phyloP scores from a whole-genome alignment of 2,888 invertebrate genomes.

The Adelognathus sp. region DNA sequence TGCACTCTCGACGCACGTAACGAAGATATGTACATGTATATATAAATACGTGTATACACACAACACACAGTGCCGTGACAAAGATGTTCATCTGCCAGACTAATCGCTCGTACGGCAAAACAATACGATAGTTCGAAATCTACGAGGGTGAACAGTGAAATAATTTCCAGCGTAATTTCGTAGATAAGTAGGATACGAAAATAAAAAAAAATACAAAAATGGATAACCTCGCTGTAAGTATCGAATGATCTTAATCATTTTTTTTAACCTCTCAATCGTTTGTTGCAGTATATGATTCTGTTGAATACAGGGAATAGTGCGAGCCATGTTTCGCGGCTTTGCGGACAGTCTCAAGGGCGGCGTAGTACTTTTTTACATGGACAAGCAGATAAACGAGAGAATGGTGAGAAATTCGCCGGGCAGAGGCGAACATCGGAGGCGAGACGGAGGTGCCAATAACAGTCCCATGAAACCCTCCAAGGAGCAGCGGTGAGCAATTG shows the following conservation, averaged over 20 bases:
- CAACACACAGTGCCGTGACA: slow-evolving; percentile 20
- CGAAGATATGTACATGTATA: not conserved
- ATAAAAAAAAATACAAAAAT: slow-evolving; percentile 38
- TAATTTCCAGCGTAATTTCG: not conserved
- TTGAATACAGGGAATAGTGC: slow-evolving; percentile 84
- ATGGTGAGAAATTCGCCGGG: slow-evolving; percentile 83
- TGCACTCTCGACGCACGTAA: slow-evolving; percentile 27
- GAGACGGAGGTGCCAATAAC: slow-evolving; percentile 81
- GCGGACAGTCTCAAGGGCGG: slow-evolving; percentile 91
- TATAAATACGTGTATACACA: slow-evolving; percentile 1
- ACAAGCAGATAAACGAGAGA: slow-evolving; percentile 89
- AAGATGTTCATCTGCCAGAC: slow-evolving; percentile 43
- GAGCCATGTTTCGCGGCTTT: slow-evolving; percentile 87
- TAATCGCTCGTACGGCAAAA: slow-evolving; percentile 13
- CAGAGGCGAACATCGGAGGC: slow-evolving; percentile 81
- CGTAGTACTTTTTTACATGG: slow-evolving; percentile 89
- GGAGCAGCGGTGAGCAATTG: slow-evolving; percentile 82
- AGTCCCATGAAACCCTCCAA: slow-evolving; percentile 79
- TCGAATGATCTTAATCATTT: not conserved
- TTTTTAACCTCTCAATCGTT: not conserved
- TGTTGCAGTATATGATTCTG: not conserved
- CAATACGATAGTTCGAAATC: not conserved
- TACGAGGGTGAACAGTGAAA: too few species aligned
- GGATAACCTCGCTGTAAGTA: slow-evolving; percentile 63
- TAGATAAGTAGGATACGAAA: too few species aligned